These are phyloP conservation scores for Micronisus gabar DNA, from an alignment of 2,113 vertebrate species.

Conservation along the genomic window DNA sequence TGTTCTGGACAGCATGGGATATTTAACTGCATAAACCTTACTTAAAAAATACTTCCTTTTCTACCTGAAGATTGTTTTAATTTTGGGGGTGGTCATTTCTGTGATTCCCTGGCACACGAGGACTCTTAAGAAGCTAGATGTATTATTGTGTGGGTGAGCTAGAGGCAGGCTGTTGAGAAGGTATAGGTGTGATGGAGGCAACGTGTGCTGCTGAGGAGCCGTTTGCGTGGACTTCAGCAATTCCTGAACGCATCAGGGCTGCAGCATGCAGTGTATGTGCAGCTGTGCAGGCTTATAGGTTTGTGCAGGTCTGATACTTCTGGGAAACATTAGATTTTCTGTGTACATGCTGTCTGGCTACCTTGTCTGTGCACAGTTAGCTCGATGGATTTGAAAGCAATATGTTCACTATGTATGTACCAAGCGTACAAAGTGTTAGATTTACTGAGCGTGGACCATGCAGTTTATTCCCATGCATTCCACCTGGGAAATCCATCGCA, in stretches of 20 bases:
- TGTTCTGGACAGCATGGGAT: not conserved
- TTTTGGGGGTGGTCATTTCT: not conserved
- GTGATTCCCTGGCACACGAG: not conserved
- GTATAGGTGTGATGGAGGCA: not conserved
- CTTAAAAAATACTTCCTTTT: not conserved
- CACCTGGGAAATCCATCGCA: not conserved
- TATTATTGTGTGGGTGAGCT: not conserved
- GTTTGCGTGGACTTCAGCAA: not conserved
- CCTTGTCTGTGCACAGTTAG: not conserved
- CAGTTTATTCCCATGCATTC: not conserved
- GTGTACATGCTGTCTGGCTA: not conserved
- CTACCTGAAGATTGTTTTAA: not conserved
- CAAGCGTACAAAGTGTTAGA: not conserved
- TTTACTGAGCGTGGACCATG: not conserved
- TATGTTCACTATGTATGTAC: not conserved
- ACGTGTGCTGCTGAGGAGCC: not conserved
- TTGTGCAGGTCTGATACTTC: not conserved
- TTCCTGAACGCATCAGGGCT: accelerated
- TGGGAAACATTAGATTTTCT: not conserved
- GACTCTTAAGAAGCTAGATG: not conserved
- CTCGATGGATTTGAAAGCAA: accelerated
- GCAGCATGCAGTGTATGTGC: accelerated
- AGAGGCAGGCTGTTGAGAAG: not conserved
- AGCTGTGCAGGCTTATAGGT: not conserved
- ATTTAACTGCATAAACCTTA: not conserved